Base-by-base conservation (phyloP, 1,140 invertebrate genomes). In the Nymphalis io region DNA sequence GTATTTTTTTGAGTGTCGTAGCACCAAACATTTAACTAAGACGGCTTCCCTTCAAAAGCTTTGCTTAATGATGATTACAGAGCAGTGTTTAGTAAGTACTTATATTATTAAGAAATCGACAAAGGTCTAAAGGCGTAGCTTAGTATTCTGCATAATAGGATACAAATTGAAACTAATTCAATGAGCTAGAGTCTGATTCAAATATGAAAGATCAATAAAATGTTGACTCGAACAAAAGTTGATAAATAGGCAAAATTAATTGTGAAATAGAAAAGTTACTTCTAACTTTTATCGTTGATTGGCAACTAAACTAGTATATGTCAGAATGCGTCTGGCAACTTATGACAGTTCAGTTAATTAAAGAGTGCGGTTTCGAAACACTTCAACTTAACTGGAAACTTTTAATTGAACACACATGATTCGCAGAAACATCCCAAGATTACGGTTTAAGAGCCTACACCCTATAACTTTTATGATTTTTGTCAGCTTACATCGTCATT, bases 321-420 rank as follows among this genome's bases (percentile, higher is more conserved):
- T 8, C 46, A 51, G 18, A 51, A 51, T 51, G 16, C 16, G 20
- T 51, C 20, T 46, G 64, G 53, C 53, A 66, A 68, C 67, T 70
- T 62, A 18, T 27, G 33, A 39, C 27, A 15, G 60, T 63, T 46
- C 40, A 53, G 73, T 65, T 51, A 6, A 68, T 68, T 71, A 67
- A 53, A 58, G 48, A 60, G 39, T 59, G n/a, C 42, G 57, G 66
- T 67, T 70, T 61, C 23, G 39, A 51, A 38, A 51, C 38, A 55
- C 3, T 3, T n/a, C 40, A 21, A 55, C 68, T 51, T 65, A 60
- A 68, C 27, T 27, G 21, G 12, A 42, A 38, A 59, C 83, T 79
- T 87, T 85, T 82, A 83, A 87, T 87, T 82, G 78, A 74, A 65
- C 63, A 74, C 69, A 77, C 80, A 76, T 85, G 85, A 87, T 81